Evolutionary conservation across 2,888 invertebrate genomes (phyloP).

Genomic region (Sesia apiformis): DNA sequence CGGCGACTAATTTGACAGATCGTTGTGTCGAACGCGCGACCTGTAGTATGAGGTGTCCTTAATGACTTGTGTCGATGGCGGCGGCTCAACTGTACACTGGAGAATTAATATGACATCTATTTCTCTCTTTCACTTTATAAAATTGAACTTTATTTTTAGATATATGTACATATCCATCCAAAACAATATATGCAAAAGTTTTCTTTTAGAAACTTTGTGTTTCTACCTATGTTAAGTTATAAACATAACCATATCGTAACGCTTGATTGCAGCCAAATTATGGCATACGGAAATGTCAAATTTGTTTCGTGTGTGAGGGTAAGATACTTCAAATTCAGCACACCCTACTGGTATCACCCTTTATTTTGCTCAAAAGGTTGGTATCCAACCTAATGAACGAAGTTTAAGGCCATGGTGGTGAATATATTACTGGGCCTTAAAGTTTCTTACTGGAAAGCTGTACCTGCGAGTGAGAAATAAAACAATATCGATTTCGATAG

Average conservation of each 20-base stretch:
- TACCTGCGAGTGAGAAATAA: too few species aligned
- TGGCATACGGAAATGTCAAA: constrained; percentile 42
- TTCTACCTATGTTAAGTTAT: not conserved
- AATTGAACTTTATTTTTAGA: too few species aligned
- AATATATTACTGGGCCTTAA: constrained; percentile 28
- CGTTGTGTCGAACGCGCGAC: constrained; percentile 35
- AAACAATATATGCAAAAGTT: not conserved
- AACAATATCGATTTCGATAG: too few species aligned
- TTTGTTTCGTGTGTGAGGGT: constrained; percentile 31
- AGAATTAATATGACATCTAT: too few species aligned
- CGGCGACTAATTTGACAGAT: constrained; percentile 68
- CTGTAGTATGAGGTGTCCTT: constrained; percentile 41
- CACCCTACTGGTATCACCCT: constrained; percentile 39
- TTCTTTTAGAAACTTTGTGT: not conserved
- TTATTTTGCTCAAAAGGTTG: constrained; percentile 45
- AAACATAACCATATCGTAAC: constrained; percentile 18
- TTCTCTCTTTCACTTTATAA: too few species aligned
- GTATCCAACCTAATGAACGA: constrained; percentile 41
- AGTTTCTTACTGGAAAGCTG: too few species aligned
- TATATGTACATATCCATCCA: constrained; percentile 30
- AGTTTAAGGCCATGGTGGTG: constrained; percentile 36
- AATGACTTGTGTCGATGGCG: constrained; percentile 27
- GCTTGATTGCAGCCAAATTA: constrained; percentile 54
- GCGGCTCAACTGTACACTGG: too few species aligned
- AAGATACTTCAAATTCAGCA: constrained; percentile 25